Percentiles rank a stretch among this genome's conserved stretches.
phyloP scores from a whole-genome alignment of 2,113 vertebrate genomes.

The Gymnocephalus cernua region DNA sequence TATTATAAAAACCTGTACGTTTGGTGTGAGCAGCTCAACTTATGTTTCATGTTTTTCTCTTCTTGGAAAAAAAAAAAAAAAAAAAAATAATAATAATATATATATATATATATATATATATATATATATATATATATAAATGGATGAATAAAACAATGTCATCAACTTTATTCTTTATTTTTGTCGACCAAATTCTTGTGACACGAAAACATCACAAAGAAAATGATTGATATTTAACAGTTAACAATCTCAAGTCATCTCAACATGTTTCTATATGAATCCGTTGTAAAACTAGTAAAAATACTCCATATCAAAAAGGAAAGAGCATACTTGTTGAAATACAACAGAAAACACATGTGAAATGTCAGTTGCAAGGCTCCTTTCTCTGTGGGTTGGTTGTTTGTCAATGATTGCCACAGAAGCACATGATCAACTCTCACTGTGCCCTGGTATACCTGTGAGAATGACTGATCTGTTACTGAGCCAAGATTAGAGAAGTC shows the following conservation, averaged over 20 bases:
- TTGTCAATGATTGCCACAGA: conserved; percentile 32
- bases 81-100: too few species aligned
- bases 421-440: conserved; percentile 6
- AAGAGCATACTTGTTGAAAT: neutral
- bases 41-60: conserved; percentile 9
- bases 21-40: conserved; percentile 7
- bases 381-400: neutral
- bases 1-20: conserved; percentile 36
- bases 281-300: neutral
- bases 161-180: conserved; percentile 10
- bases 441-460: neutral
- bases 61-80: too few species aligned
- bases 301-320: neutral
- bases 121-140: conserved; percentile 11
- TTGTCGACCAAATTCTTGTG: neutral
- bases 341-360: conserved; percentile 7
- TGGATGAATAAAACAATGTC: conserved; percentile 43
- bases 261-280: neutral
- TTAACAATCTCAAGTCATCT: neutral
- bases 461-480: neutral
- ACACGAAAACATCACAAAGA: neutral
- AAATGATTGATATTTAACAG: neutral
- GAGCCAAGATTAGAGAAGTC: neutral
- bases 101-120: too few species aligned
- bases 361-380: conserved; percentile 14